These are phyloP conservation scores for Apis cerana DNA, from an alignment of 1,140 invertebrate species.

Conservation along the genomic window DNA sequence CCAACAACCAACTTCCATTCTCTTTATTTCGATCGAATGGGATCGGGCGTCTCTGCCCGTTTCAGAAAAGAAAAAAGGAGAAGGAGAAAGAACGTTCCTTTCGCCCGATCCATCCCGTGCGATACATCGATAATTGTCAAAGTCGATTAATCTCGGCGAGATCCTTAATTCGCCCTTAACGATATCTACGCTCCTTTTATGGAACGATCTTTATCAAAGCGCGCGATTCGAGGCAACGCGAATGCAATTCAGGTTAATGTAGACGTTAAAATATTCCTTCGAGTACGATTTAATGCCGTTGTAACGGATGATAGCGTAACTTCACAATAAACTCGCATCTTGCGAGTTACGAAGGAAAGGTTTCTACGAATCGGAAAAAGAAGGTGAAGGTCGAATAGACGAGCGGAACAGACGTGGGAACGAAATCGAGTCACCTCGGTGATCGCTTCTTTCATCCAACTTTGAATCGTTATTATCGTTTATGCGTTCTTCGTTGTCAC, in stretches of 20 bases:
- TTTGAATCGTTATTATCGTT: too few relatives aligned
- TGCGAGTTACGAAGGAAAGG: conserved; percentile 6
- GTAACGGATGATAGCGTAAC: conserved; percentile 29
- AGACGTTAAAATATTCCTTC: neutral
- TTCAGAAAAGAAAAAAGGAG: too few relatives aligned
- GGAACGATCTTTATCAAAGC: neutral
- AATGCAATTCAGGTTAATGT: conserved; percentile 17
- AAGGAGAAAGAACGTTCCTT: too few relatives aligned
- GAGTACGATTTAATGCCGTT: neutral
- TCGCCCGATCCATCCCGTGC: too few relatives aligned
- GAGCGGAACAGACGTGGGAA: conserved; percentile 40
- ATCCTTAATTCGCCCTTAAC: too few relatives aligned
- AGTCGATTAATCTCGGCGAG: too few relatives aligned
- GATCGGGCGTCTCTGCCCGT: too few relatives aligned
- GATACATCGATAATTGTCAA: too few relatives aligned
- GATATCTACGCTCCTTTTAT: neutral
- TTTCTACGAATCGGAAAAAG: conserved; percentile 40
- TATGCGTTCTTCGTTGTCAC: too few relatives aligned
- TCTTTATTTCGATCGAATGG: too few relatives aligned
- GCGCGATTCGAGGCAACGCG: neutral
- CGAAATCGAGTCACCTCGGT: neutral
- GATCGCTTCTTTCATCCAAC: too few relatives aligned
- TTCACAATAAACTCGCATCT: neutral
- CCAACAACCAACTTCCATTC: too few relatives aligned
- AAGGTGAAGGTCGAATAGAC: conserved; percentile 58